Base-by-base conservation (phyloP, 1,140 invertebrate species). In the Aradophagus sp. region DNA sequence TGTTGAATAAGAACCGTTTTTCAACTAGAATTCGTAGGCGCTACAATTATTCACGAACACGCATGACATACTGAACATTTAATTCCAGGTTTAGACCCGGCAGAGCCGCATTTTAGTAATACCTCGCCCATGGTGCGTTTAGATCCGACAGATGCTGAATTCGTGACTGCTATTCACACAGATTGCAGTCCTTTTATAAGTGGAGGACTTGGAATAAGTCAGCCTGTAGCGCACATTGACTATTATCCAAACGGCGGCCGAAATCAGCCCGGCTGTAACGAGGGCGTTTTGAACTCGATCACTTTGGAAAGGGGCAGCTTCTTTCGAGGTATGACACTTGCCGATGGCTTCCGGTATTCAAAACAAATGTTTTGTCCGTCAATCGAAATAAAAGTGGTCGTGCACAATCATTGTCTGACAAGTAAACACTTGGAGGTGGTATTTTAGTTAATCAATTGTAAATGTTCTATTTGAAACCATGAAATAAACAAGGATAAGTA, bases 191-290 rank as follows among this genome's bases (percentile, higher is more conserved):
- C 91, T 1, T 89, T 96, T 73, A 91, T 95, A 61, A 89, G 89
- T 75, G 93, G 93, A 73, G 93, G 92, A 71, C 86, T 95, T 8
- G 95, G 95, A 14, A 93, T 95, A 74, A 89, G 87, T 27, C 91
- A 95, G 77, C 88, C 91, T 0, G 89, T 93, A 23, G 95, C 93
- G 0, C 94, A 96, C 77, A 89, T 96, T 0, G 95, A 97, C 81
- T 97, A 95, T 84, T 97, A 92, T 80, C 95, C 95, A 0, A 97
- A 97, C 74, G 93, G 94, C 0, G 95, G 95, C 0, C 88, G 89
- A 4, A 89, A 91, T 59, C 95, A 96, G 80, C 95, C 95, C 0
- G 95, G 95, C 0, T 97, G 95, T 77, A 90, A 89, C 66, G 88
- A 91, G 62, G 90, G 89, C 13, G 88, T 93, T 11, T 84, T 90